Evolutionary conservation across 2,797 vertebrate species (phyloP).

Genomic region (Spinus olivaceus): DNA sequence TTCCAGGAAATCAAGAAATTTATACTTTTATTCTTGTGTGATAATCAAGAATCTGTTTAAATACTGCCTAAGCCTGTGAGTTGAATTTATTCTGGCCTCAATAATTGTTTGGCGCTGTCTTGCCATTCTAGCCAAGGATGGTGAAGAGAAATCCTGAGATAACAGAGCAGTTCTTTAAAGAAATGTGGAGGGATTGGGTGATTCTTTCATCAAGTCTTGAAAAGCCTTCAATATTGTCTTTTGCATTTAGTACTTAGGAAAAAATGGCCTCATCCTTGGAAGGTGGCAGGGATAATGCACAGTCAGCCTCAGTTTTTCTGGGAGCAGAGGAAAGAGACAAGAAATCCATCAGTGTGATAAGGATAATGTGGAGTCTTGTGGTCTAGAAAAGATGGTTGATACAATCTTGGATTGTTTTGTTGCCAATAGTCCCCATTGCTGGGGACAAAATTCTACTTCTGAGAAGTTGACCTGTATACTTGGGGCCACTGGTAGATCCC

Average conservation of each 20-base stretch:
- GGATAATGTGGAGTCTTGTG: not conserved
- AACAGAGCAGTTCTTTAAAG: not conserved
- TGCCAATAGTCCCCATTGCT: not conserved
- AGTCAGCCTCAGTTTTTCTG: not conserved
- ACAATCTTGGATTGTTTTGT: not conserved
- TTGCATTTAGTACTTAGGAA: not conserved
- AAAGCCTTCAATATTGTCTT: not conserved
- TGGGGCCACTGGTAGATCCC: not conserved
- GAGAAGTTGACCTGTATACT: not conserved
- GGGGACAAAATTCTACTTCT: not conserved
- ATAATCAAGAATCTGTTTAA: not conserved
- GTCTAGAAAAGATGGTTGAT: not conserved
- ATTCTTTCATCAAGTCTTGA: not conserved
- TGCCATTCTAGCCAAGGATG: not conserved
- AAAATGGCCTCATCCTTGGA: not conserved
- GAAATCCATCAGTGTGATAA: not conserved
- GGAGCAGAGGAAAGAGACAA: not conserved
- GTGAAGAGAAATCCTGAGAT: not conserved
- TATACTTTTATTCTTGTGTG: not conserved
- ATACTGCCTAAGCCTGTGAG: not conserved
- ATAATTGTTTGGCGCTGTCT: not conserved
- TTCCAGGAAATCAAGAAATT: not conserved
- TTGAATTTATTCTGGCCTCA: not conserved
- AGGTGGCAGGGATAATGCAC: not conserved
- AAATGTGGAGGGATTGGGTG: not conserved